phyloP scores from a whole-genome alignment of 2,113 vertebrate species.

The Onychostruthus taczanowskii region DNA sequence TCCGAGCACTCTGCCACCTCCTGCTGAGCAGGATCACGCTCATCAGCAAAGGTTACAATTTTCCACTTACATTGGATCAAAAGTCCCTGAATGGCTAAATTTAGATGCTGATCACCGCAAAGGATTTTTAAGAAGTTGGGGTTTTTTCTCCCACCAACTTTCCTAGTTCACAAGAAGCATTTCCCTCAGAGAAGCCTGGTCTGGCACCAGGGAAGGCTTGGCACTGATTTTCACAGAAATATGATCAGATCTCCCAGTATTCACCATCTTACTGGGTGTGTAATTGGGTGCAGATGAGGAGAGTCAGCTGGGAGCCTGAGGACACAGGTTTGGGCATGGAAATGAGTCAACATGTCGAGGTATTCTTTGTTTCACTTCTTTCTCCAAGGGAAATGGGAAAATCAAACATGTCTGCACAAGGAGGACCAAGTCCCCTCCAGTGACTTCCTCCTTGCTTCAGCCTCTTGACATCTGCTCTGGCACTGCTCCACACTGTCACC shows the following conservation, averaged over 20 bases:
- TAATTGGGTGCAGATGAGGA: not conserved
- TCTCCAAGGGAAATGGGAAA: not conserved
- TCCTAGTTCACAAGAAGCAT: not conserved
- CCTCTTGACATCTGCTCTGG: not conserved
- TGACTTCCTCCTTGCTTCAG: not conserved
- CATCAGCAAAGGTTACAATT: constrained; percentile 4
- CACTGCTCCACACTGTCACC: not conserved
- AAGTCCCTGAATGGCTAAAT: not conserved
- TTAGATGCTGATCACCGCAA: not conserved
- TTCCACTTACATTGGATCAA: not conserved
- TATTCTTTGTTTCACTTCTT: not conserved
- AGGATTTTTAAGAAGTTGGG: not conserved
- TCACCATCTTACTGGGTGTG: not conserved
- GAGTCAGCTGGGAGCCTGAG: not conserved
- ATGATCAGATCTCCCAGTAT: not conserved
- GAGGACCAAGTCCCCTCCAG: not conserved
- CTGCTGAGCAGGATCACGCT: not conserved
- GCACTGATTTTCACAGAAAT: not conserved
- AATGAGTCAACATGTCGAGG: not conserved
- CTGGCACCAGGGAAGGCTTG: not conserved
- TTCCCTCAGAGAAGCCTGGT: not conserved
- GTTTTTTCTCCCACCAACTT: not conserved
- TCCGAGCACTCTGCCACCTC: not conserved
- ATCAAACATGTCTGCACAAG: rapidly evolving
- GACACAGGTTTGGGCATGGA: not conserved